A percentile compares a stretch with the other conserved stretches of the same genome.
phyloP scores from a whole-genome alignment of 2,888 invertebrate species.

The Hoplodrina blanda region DNA sequence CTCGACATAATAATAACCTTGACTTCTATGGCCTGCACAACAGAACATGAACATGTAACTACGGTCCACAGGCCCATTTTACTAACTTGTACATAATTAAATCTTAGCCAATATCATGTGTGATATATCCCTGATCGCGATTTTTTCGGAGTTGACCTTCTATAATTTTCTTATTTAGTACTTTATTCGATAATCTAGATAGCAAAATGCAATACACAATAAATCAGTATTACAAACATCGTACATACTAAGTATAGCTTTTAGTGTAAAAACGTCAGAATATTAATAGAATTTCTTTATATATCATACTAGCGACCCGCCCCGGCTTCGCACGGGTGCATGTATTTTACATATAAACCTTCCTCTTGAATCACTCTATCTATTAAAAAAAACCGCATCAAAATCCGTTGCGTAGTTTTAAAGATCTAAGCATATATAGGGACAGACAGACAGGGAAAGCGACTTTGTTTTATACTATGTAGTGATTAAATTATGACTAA shows the following conservation, averaged over 20 bases:
- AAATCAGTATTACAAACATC: conserved; percentile 1
- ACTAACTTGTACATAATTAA: not conserved
- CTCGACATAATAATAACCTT: not conserved
- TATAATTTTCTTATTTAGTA: conserved; percentile 7
- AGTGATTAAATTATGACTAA: not conserved
- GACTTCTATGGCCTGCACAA: too few species aligned
- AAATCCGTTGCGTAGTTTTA: too few species aligned
- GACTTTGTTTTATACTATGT: too few species aligned
- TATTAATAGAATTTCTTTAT: not conserved
- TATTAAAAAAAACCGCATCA: too few species aligned
- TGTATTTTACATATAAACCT: too few species aligned
- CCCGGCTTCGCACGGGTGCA: too few species aligned
- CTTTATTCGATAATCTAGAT: conserved; percentile 1
- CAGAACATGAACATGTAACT: not conserved
- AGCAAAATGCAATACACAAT: conserved; percentile 3
- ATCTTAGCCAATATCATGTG: not conserved
- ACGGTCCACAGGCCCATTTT: not conserved
- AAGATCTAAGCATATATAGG: too few species aligned
- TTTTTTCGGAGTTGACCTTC: conserved; percentile 27
- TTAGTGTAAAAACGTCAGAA: not conserved
- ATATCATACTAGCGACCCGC: too few species aligned
- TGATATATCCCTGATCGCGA: not conserved
- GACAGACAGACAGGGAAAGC: too few species aligned
- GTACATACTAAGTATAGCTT: not conserved
- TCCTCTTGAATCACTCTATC: too few species aligned